Percentiles rank a stretch among this genome's conserved stretches.
phyloP scores from a whole-genome alignment of 2,113 vertebrate species.

The Psittacula cyanocephala region DNA sequence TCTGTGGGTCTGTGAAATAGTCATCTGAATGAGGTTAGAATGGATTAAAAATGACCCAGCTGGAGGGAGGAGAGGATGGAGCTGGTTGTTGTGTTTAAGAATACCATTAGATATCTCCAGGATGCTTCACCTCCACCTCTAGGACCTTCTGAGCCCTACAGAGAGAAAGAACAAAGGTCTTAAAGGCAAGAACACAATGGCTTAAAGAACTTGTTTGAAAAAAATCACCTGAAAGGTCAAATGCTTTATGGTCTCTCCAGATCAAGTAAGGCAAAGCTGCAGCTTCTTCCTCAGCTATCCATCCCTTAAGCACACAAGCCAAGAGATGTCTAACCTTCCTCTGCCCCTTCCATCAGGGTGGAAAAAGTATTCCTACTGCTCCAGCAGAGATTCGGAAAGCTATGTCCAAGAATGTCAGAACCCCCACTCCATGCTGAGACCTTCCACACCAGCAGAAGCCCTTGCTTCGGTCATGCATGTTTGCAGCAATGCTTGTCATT shows the following conservation, averaged over 20 bases:
- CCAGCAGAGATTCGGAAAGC: background rate
- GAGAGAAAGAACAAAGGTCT: background rate
- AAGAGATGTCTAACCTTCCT: background rate
- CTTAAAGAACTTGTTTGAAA: constrained; percentile 10
- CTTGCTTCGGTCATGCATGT: background rate
- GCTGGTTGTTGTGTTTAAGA: background rate
- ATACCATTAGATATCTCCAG: background rate
- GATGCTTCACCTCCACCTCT: background rate
- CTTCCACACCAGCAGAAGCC: background rate
- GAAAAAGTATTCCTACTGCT: background rate
- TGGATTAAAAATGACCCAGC: background rate
- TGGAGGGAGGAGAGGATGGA: background rate
- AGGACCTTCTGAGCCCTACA: background rate
- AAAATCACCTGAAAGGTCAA: background rate
- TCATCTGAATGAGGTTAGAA: background rate
- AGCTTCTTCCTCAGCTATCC: background rate
- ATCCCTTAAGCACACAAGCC: accelerated
- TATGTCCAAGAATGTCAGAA: background rate
- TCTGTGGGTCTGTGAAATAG: background rate
- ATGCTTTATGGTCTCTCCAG: background rate
- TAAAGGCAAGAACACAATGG: background rate
- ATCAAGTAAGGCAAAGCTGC: background rate
- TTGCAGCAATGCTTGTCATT: background rate
- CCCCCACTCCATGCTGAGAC: background rate
- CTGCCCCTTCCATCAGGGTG: background rate